Evolutionary conservation across 2,113 vertebrate species (phyloP).

Genomic region (Grantiella picta): DNA sequence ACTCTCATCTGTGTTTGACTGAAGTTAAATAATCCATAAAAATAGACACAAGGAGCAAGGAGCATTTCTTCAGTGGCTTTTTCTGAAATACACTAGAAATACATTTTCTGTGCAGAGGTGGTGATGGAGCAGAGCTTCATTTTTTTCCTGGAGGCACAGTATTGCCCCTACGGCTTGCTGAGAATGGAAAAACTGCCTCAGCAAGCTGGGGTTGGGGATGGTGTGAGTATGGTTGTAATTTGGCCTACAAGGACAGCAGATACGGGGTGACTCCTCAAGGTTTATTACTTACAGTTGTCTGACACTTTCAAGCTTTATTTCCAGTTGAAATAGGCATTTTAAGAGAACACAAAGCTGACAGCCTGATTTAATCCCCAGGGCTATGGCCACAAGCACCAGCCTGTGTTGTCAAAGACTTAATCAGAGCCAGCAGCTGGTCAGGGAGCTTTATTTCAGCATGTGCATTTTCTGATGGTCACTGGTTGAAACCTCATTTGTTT

Average conservation of each 20-base stretch:
- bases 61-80: neutral
- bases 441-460: neutral
- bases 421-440: neutral
- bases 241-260: neutral
- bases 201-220: rapidly evolving
- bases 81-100: neutral
- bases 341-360: neutral
- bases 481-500: neutral
- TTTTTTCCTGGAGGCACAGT: neutral
- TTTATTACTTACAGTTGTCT: neutral
- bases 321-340: neutral
- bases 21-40: neutral
- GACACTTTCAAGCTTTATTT: neutral
- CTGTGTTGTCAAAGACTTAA: neutral
- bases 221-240: neutral
- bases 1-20: neutral
- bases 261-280: neutral
- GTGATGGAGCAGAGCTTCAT: neutral
- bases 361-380: neutral
- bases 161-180: rapidly evolving
- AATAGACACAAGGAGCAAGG: neutral
- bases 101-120: neutral
- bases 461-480: neutral
- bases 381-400: neutral
- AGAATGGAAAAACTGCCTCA: neutral